Percentiles rank a stretch among this genome's conserved stretches.
phyloP scores from a whole-genome alignment of 92 coral and sea anemone species.

The Isaurus tuberculatus region DNA sequence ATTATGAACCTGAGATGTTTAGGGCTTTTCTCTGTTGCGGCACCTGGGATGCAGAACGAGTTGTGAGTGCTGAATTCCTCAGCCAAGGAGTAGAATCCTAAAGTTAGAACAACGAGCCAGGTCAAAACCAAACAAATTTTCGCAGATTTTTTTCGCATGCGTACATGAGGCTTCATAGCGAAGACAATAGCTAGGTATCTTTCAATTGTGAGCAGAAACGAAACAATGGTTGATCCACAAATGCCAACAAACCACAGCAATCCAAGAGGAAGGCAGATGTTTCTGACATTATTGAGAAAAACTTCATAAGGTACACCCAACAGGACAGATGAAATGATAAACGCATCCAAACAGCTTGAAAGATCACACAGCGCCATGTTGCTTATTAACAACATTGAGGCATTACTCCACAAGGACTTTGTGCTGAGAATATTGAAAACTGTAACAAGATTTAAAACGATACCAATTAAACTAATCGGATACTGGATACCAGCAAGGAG shows the following conservation, averaged over 20 bases:
- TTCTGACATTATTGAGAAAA: conserved; percentile 26
- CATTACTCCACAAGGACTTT: conserved; percentile 7
- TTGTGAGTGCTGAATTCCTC: conserved; percentile 72
- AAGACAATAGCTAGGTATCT: conserved; percentile 74
- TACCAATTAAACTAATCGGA: conserved; percentile 6
- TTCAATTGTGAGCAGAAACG: conserved; percentile 69
- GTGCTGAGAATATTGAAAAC: conserved; percentile 15
- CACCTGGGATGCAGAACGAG: conserved; percentile 82
- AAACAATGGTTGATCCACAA: conserved; percentile 56
- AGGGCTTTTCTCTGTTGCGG: conserved; percentile 68
- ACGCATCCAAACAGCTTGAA: conserved; percentile 18
- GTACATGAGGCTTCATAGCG: conserved; percentile 72
- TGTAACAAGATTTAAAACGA: conserved; percentile 7
- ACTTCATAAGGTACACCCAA: conserved; percentile 38
- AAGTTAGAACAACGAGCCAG: conserved; percentile 57
- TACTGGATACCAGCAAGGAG: conserved; percentile 10
- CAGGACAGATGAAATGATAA: neutral
- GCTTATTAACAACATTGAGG: conserved; percentile 5
- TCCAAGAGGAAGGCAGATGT: conserved; percentile 69
- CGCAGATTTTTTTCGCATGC: conserved; percentile 47
- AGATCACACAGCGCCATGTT: conserved; percentile 36
- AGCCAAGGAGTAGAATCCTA: conserved; percentile 64
- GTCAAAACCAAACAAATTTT: conserved; percentile 24
- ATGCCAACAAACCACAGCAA: conserved; percentile 77
- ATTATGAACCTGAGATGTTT: conserved; percentile 66